Evolutionary conservation across 2,888 invertebrate genomes (phyloP), one percentile per base, ranked within the genome.

Genomic region (Aphidius colemani): DNA sequence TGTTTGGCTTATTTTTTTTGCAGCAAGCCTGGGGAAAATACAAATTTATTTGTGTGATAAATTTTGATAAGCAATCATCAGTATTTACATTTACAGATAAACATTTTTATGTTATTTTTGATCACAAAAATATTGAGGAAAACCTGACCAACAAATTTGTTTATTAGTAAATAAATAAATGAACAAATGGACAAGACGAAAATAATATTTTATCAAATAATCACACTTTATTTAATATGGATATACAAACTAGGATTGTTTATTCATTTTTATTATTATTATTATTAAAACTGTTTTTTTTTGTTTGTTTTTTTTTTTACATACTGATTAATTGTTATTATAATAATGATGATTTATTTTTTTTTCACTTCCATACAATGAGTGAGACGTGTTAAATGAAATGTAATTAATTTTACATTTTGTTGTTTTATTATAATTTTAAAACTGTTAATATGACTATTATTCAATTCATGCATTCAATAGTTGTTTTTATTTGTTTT

Each of bases 271-370:
- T 11, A 7, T 45, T 7, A 43, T 48, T 7, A 43, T 48, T 7
- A 46, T 48, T 61, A 10, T 61, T 61, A 5, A 46, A 30, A 30
- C 30, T 5, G 30, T 30, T 30, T 49, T 11, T 7, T 45, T 18
- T 51, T 30, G 45, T 58, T 61, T 59, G 18, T 53, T 46, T 13
- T 53, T n/a, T 60, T 50, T 58, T 61, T 43, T 60, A 65, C 62
- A 56, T 63, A 66, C 63, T 63, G 57, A 50, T 66, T 56, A 66
- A 30, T 65, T 64, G 59, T 64, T 63, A 64, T 69, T 41, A 59
- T 60, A 53, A 59, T 45, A 53, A 39, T 7, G 11, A n/a, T 13
- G 39, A 51, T 55, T 49, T 41, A n/a, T 40, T 50, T 13, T 39
- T 48, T 9, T n/a, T 43, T 40, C 10, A 30, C 51, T 44, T 18